A percentile compares a stretch with the other conserved stretches of the same genome.
phyloP scores from a whole-genome alignment of 2,113 vertebrate species.

The Dolichallabes microphthalmus region DNA sequence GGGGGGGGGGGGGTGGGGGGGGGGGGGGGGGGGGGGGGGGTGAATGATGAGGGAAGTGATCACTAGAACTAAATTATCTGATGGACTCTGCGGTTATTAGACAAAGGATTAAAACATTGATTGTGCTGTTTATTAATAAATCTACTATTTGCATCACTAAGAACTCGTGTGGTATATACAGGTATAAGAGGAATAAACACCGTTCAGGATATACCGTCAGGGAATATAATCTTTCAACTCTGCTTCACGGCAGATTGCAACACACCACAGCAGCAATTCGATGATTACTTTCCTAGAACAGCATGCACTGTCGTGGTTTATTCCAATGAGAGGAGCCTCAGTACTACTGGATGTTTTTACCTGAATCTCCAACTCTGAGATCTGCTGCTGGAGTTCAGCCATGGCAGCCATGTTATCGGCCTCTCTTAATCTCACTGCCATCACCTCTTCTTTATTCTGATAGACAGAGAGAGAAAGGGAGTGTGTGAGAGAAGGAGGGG shows the following conservation, averaged over 20 bases:
- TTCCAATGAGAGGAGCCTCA: not conserved
- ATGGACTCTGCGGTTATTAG: no score
- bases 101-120: not conserved
- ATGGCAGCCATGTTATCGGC: constrained; percentile 95
- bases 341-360: constrained; percentile 70
- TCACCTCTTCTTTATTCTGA: constrained; percentile 96
- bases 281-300: not conserved
- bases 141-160: not conserved
- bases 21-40: no score
- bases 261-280: not conserved
- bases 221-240: not conserved
- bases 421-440: constrained; percentile 93
- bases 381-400: constrained; percentile 93
- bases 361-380: constrained; percentile 97
- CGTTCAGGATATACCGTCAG: not conserved
- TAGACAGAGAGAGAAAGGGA: constrained; percentile 25
- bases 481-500: not conserved
- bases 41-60: not conserved
- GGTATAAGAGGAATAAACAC: not conserved
- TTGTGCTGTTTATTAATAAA: not conserved
- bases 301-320: no score
- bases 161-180: not conserved
- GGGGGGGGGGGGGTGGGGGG: no score
- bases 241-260: not conserved
- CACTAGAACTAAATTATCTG: not conserved